Evolutionary conservation across 2,113 vertebrate genomes (phyloP), one percentile per base, ranked within the genome.

Genomic region (Rhinogobius similis): DNA sequence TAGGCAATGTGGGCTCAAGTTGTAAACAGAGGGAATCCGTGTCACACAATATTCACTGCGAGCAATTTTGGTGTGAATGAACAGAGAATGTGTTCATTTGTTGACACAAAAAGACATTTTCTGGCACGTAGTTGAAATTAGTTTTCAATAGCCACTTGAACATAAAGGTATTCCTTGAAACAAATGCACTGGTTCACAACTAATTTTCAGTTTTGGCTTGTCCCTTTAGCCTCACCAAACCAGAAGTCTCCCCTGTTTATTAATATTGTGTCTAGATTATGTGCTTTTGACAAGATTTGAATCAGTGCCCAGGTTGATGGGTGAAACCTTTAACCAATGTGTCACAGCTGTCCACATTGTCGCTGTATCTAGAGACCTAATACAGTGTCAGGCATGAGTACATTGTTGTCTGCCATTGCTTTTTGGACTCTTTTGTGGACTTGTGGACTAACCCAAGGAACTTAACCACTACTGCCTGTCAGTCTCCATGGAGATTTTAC

Each of bases 21-120:
- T 79, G 78, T 83, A 76, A 84, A 79, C 72, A 71, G 62, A 56
- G 53, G 46, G 64, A 79, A 67, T 73, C 56, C 26, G 59, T 83
- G 79, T 78, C 70, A 73, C 46, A 67, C 62, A 70, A 64, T 27
- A 81, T 72, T 81, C 43, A 70, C 75, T 68, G 68, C 53, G 2
- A 69, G 46, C 65, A 50, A 44, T 70, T 69, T 72, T 29, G 62
- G 52, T 5, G 23, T 21, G 69, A 67, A 79, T 58, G 67, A 74
- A 36, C 41, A 24, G 68, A 66, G 63, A 68, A 68, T 59, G 46
- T 20, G 44, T 29, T 44, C 53, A 84, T 71, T 29, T 65, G 12
- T 24, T 67, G 24, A 64, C 29, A 46, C 64, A 39, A 68, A 64
- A 20, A 62, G 0, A 36, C 18, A 9, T 32, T 36, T 36, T 20